Percentiles rank a stretch among this genome's conserved stretches.
Conservation (phyloP, 1,140 invertebrate species). For the Euwallacea fornicatus region DNA sequence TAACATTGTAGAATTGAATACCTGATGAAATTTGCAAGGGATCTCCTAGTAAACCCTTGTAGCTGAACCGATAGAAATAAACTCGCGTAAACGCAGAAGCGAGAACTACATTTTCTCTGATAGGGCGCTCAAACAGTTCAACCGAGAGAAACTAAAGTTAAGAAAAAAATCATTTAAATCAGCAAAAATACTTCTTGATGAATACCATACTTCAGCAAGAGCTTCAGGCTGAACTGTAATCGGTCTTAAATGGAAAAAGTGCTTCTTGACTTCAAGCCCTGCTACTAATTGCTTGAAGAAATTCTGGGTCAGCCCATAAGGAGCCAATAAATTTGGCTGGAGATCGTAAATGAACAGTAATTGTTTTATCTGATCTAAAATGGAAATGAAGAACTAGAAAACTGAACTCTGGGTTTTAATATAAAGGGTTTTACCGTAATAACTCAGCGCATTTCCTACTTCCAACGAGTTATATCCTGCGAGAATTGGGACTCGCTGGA, state of each 20-base stretch:
- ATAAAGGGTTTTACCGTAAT: neutral
- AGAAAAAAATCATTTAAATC: neutral
- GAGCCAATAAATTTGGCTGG: conserved; percentile 6
- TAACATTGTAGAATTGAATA: neutral
- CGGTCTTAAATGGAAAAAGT: neutral
- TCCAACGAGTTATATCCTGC: conserved; percentile 47
- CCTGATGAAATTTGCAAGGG: conserved; percentile 5
- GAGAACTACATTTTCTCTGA: conserved; percentile 4
- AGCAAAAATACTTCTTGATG: neutral
- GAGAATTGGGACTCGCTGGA: conserved; percentile 43
- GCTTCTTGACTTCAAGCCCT: neutral
- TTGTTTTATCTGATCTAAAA: too few species aligned
- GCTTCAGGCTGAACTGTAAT: neutral
- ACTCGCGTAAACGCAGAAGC: conserved; percentile 15
- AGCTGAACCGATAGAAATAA: conserved; percentile 32
- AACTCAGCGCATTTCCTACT: neutral
- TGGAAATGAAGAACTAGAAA: too few species aligned
- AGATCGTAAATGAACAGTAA: too few species aligned
- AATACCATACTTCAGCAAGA: neutral
- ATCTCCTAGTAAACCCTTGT: conserved; percentile 17
- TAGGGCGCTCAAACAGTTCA: conserved; percentile 1
- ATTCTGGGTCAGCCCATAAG: conserved; percentile 6
- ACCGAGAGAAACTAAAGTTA: conserved; percentile 21
- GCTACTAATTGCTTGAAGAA: neutral
- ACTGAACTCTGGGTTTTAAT: neutral